Evolutionary conservation across 2,797 vertebrate species (phyloP).

Genomic region (Lindbergichthys nudifrons): DNA sequence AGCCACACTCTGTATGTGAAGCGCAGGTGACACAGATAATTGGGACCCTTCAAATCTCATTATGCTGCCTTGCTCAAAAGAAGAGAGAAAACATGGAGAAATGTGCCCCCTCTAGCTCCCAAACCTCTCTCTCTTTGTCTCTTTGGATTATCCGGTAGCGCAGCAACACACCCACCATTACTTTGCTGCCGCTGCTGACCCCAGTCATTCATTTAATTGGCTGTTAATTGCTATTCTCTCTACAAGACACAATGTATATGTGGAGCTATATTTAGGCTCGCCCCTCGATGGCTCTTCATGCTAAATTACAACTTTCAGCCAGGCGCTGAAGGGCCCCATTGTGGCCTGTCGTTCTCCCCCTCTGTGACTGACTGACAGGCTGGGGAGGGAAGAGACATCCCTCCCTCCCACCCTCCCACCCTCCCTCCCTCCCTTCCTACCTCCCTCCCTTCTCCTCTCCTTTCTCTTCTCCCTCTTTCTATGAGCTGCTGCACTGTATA

Average conservation of each 20-base stretch:
- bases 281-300: slow-evolving; percentile 83
- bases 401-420: slow-evolving; percentile 51
- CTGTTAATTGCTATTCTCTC: slow-evolving; percentile 86
- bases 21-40: slow-evolving; percentile 68
- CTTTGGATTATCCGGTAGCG: slow-evolving; percentile 73
- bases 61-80: slow-evolving; percentile 72
- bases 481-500: slow-evolving; percentile 61
- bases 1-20: slow-evolving; percentile 35
- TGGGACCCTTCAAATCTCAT: slow-evolving; percentile 66
- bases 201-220: slow-evolving; percentile 86
- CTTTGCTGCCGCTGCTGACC: slow-evolving; percentile 80
- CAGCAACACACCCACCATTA: slow-evolving; percentile 80
- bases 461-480: slow-evolving; percentile 48
- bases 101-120: slow-evolving; percentile 51
- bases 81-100: slow-evolving; percentile 62
- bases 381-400: slow-evolving; percentile 57
- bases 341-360: slow-evolving; percentile 84
- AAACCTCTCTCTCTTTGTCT: slow-evolving; percentile 70
- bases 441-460: slow-evolving; percentile 46
- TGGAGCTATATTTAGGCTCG: slow-evolving; percentile 82
- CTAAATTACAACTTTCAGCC: slow-evolving; percentile 87
- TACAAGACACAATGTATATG: slow-evolving; percentile 83
- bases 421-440: slow-evolving; percentile 41
- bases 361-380: slow-evolving; percentile 85
- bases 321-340: slow-evolving; percentile 84